Evolutionary conservation across 92 coral and sea anemone species (phyloP).

Genomic region (Palythoa heliodiscus): DNA sequence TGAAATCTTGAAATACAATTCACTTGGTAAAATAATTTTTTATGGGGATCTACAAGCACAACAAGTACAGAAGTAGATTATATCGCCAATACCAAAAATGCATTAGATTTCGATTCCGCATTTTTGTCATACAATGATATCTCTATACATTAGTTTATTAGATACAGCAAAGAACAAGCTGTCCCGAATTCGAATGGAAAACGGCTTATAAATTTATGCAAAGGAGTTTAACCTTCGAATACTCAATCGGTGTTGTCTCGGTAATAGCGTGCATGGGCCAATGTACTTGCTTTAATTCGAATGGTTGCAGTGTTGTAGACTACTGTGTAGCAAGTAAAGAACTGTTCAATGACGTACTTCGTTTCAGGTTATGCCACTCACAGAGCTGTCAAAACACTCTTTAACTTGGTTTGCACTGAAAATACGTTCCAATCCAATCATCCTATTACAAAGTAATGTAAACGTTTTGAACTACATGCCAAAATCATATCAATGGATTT

Average conservation of each 20-base stretch:
- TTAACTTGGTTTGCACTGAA: too few species aligned
- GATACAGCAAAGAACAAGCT: neutral
- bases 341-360: too few species aligned
- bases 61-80: constrained; percentile 9
- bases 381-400: too few species aligned
- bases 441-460: too few species aligned
- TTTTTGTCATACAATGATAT: constrained; percentile 5
- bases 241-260: constrained; percentile 13
- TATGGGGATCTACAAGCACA: neutral
- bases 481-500: too few species aligned
- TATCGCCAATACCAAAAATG: neutral
- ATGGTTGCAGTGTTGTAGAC: too few species aligned
- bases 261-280: constrained; percentile 7
- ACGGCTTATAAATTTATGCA: constrained; percentile 25
- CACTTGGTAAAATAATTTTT: constrained; percentile 10
- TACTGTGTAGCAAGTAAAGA: too few species aligned
- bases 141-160: constrained; percentile 13
- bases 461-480: too few species aligned
- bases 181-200: constrained; percentile 16
- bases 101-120: constrained; percentile 14
- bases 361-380: too few species aligned
- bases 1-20: neutral
- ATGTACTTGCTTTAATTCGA: too few species aligned
- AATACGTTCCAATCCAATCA: too few species aligned
- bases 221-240: constrained; percentile 33